These are phyloP conservation scores for Chelonoidis abingdonii DNA, from an alignment of 2,113 vertebrate species.

Conservation along the genomic window DNA sequence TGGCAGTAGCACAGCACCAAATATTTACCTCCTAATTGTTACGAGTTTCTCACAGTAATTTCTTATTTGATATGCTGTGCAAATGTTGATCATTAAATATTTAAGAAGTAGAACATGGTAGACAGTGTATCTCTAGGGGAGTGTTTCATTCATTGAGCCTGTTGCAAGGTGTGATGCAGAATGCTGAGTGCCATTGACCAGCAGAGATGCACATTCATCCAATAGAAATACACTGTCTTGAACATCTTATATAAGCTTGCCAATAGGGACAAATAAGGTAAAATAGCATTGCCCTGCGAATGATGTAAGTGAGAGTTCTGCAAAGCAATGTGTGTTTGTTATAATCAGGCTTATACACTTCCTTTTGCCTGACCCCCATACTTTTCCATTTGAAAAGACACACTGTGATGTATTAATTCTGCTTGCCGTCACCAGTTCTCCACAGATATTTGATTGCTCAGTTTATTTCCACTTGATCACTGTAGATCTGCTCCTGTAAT, in stretches of 20 bases:
- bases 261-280: background rate
- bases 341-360: background rate
- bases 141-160: background rate
- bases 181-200: background rate
- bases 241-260: background rate
- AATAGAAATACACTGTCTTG: background rate
- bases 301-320: background rate
- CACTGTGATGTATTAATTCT: rapidly evolving
- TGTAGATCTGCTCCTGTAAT: background rate
- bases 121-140: background rate
- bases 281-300: background rate
- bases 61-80: background rate
- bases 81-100: background rate
- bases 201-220: background rate
- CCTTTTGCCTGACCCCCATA: background rate
- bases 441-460: background rate
- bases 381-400: background rate
- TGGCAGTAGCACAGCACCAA: background rate
- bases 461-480: background rate
- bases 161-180: background rate
- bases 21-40: background rate
- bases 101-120: background rate
- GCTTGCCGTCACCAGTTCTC: background rate
- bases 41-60: background rate
- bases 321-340: background rate